Evolutionary conservation across 1,140 invertebrate genomes (phyloP).

Genomic region (Cotesia glomerata): DNA sequence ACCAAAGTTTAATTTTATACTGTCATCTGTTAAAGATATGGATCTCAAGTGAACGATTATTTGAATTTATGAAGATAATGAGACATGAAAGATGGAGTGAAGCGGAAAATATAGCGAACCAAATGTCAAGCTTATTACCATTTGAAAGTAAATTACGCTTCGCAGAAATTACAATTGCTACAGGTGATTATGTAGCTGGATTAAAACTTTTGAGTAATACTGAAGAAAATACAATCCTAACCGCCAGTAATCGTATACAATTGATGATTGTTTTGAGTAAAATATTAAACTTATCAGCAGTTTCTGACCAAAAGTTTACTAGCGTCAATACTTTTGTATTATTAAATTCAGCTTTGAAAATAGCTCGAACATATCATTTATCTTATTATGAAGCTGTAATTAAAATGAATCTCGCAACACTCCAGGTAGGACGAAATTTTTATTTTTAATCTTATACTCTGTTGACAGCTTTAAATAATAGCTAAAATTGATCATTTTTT

Average conservation of each 20-base stretch:
- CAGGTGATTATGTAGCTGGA: constrained; percentile 71
- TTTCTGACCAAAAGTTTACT: constrained; percentile 58
- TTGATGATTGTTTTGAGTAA: constrained; percentile 77
- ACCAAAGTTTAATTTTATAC: too few species aligned
- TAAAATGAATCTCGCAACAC: constrained; percentile 80
- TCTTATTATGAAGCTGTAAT: constrained; percentile 76
- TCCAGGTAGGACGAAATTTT: constrained; percentile 60
- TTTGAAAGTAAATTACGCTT: constrained; percentile 71
- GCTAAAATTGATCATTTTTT: not conserved
- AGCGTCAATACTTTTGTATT: constrained; percentile 67
- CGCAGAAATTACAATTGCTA: constrained; percentile 72
- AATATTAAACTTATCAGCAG: constrained; percentile 68
- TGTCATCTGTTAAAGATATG: constrained; percentile 62
- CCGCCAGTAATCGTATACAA: constrained; percentile 68
- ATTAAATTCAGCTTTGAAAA: constrained; percentile 74
- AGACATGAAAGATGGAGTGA: constrained; percentile 77
- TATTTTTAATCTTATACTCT: not conserved
- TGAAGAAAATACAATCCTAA: constrained; percentile 63
- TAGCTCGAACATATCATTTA: constrained; percentile 75
- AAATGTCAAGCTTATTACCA: constrained; percentile 75
- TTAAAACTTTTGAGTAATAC: constrained; percentile 67
- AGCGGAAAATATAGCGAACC: constrained; percentile 75
- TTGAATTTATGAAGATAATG: constrained; percentile 67
- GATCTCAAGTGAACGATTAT: constrained; percentile 73
- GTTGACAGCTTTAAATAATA: not conserved